These are phyloP conservation scores for Trematomus bernacchii DNA, from an alignment of 2,797 vertebrate species.

Conservation along the genomic window DNA sequence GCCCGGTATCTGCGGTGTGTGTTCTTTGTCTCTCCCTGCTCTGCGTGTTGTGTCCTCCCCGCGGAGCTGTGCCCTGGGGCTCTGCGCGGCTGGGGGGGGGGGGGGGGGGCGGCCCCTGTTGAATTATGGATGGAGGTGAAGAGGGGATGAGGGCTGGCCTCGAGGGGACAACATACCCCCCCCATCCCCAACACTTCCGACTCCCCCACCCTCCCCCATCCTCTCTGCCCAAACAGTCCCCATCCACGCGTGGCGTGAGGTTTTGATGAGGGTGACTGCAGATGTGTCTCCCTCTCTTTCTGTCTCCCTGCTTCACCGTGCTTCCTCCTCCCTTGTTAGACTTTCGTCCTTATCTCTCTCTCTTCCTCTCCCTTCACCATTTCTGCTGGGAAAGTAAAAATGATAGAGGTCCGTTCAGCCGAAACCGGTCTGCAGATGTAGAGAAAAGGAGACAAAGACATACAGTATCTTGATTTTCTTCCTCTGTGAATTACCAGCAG, in stretches of 20 bases:
- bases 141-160: constrained; percentile 78
- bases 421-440: constrained; percentile 66
- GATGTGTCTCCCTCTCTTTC: constrained; percentile 46
- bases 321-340: constrained; percentile 58
- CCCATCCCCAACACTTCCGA: constrained; percentile 47
- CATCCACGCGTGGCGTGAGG: constrained; percentile 77
- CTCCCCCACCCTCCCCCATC: constrained; percentile 27
- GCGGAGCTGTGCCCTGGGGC: constrained; percentile 66
- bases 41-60: constrained; percentile 65
- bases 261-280: constrained; percentile 77
- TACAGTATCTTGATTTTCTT: constrained; percentile 47
- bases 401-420: constrained; percentile 64
- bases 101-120: constrained; percentile 63
- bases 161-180: constrained; percentile 62
- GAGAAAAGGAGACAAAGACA: constrained; percentile 61
- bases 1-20: constrained; percentile 8
- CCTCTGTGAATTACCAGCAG: constrained; percentile 32
- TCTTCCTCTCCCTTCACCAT: constrained; percentile 37
- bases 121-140: constrained; percentile 88
- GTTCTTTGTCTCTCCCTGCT: constrained; percentile 57
- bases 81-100: constrained; percentile 28
- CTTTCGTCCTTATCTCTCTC: constrained; percentile 57
- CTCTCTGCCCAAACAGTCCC: constrained; percentile 62
- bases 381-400: constrained; percentile 63
- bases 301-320: constrained; percentile 48